Conservation (phyloP, 2,888 invertebrate genomes). For the Saturnia pavonia region DNA sequence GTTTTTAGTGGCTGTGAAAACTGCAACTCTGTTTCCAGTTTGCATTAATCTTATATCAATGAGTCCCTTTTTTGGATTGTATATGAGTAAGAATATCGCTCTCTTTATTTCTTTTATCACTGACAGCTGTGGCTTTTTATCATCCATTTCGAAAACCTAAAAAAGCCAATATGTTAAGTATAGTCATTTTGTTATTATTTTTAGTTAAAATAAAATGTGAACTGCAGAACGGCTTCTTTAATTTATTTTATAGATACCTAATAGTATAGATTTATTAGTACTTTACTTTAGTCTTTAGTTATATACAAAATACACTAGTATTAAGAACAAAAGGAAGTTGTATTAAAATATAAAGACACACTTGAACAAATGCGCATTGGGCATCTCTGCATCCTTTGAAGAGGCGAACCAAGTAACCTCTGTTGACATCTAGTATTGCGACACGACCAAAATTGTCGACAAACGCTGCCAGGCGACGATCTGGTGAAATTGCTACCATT, state of each 20-base stretch:
- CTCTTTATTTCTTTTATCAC: slow-evolving; percentile 78
- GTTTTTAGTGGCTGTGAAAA: slow-evolving; percentile 93
- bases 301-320: neutral
- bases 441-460: slow-evolving; percentile 95
- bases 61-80: slow-evolving; percentile 94
- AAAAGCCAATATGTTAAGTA: slow-evolving; percentile 31
- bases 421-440: slow-evolving; percentile 90
- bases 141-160: slow-evolving; percentile 72
- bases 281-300: neutral
- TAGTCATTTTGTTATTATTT: neutral
- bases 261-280: neutral
- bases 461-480: slow-evolving; percentile 89
- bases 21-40: slow-evolving; percentile 93
- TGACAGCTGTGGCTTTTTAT: slow-evolving; percentile 67
- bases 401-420: slow-evolving; percentile 90
- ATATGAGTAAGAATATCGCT: slow-evolving; percentile 94
- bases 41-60: slow-evolving; percentile 97
- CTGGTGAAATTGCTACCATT: slow-evolving; percentile 88
- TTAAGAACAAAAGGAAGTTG: neutral
- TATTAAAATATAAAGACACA: slow-evolving; percentile 45
- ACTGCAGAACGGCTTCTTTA: neutral
- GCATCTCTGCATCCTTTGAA: slow-evolving; percentile 99
- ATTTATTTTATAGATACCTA: neutral
- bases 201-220: neutral
- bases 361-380: slow-evolving; percentile 96